A percentile compares a stretch with the other conserved stretches of the same genome.
Evolutionary conservation across 2,888 invertebrate species (phyloP).

Genomic region (Horisme vitalbata): DNA sequence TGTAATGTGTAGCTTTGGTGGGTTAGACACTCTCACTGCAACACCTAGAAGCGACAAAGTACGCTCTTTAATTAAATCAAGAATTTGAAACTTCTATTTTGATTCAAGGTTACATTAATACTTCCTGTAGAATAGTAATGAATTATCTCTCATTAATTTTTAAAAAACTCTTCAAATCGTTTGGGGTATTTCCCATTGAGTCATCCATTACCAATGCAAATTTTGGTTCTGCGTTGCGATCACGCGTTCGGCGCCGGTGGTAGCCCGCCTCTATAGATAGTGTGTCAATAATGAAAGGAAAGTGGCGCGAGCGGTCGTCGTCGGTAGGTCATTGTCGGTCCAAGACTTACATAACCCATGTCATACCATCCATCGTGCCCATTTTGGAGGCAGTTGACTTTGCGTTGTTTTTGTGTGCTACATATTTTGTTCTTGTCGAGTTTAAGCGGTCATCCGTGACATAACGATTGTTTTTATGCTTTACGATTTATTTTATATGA

Average conservation of each 20-base stretch:
- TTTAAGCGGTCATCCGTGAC: slow-evolving; percentile 26
- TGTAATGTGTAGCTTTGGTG: too few species aligned
- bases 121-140: slow-evolving; percentile 23
- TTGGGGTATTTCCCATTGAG: slow-evolving; percentile 23
- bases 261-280: slow-evolving; percentile 66
- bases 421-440: slow-evolving; percentile 28
- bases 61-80: slow-evolving; percentile 7
- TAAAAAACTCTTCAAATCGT: slow-evolving; percentile 7
- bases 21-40: too few species aligned
- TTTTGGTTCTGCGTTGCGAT: slow-evolving; percentile 40
- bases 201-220: slow-evolving; percentile 22
- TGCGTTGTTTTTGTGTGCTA: slow-evolving; percentile 33
- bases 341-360: slow-evolving; percentile 70
- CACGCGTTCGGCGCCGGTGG: slow-evolving; percentile 54
- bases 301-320: slow-evolving; percentile 67
- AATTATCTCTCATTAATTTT: slow-evolving; percentile 7
- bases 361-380: slow-evolving; percentile 68
- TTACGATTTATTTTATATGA: slow-evolving; percentile 18
- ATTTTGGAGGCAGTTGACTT: slow-evolving; percentile 51
- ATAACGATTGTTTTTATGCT: slow-evolving; percentile 24
- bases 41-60: too few species aligned
- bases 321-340: slow-evolving; percentile 79
- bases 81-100: slow-evolving; percentile 6
- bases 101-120: slow-evolving; percentile 19
- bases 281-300: slow-evolving; percentile 81